Base-by-base conservation (phyloP, 2,113 vertebrate genomes). In the Otus sunia region DNA sequence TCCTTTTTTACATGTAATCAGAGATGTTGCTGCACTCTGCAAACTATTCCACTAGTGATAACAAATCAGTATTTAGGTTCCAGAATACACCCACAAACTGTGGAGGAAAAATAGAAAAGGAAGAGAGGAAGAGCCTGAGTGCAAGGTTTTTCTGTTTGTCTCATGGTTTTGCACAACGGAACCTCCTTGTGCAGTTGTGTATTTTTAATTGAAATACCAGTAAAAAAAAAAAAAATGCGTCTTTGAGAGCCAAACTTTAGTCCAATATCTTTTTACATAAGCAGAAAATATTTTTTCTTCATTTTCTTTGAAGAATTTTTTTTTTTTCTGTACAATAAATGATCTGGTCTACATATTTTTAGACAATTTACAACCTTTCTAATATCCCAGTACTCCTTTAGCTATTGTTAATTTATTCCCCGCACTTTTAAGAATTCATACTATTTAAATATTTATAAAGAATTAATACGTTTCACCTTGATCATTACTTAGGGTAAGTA, bases 361-460 rank as follows among this genome's bases (percentile, higher is more conserved):
- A 68, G n/a, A 53, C 3, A 2, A 18, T 78, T 81, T 87, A 22
- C 6, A 43, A 41, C 4, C 19, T 84, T 92, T 81, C 7, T 18
- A 68, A 29, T 75, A 79, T 56, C 11, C 13, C 49, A 52, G 5
- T 87, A 72, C 10, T 68, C 7, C 45, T 59, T 81, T 78, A 68
- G 19, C 26, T 90, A 60, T 49, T 74, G 30, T 66, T 87, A 87
- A 75, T 71, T 76, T 88, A 73, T 69, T 93, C 34, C 12, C 85
- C 25, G 79, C 34, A 93, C 14, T 85, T 37, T 23, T 72, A 82
- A 89, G 23, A 43, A 45, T 92, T 78, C 30, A 47, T 18, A 17
- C 14, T 60, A 41, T 68, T 92, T 64, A 89, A 95, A 75, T 80
- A 92, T 89, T 94, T 87, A 67, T 68, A 82, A 77, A 78, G 47